A percentile compares a stretch with the other conserved stretches of the same genome.
Evolutionary conservation across 2,113 vertebrate species (phyloP).

Genomic region (Callionymus lyra): DNA sequence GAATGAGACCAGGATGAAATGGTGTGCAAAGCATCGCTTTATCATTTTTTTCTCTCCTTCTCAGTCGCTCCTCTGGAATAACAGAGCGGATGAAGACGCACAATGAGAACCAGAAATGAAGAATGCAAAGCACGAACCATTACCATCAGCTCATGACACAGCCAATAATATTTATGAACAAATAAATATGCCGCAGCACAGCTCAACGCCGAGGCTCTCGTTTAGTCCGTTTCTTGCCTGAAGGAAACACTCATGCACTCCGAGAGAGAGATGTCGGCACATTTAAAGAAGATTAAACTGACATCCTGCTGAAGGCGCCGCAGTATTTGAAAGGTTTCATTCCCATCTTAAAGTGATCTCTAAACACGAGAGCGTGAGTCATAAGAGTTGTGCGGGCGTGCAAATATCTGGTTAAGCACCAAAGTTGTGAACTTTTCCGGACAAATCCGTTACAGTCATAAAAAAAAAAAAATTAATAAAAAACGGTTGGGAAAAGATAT

Average conservation of each 20-base stretch:
- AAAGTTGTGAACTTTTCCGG: too few relatives aligned
- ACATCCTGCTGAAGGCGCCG: constrained; percentile 1
- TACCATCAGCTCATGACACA: constrained; percentile 5
- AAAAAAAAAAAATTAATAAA: too few relatives aligned
- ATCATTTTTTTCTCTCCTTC: too few relatives aligned
- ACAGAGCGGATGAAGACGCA: constrained; percentile 3
- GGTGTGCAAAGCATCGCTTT: too few relatives aligned
- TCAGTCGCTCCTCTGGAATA: not conserved
- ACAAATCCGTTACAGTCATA: too few relatives aligned
- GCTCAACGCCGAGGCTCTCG: constrained; percentile 13
- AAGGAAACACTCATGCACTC: constrained; percentile 11
- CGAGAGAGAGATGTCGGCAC: constrained; percentile 22
- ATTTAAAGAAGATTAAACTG: constrained; percentile 24
- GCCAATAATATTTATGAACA: constrained; percentile 21
- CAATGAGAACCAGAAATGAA: not conserved
- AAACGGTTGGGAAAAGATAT: too few relatives aligned
- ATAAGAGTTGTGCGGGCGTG: too few relatives aligned
- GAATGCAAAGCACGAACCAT: not conserved
- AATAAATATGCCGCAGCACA: constrained; percentile 9
- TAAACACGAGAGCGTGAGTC: too few relatives aligned
- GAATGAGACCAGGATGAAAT: constrained; percentile 25
- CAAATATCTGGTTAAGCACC: too few relatives aligned
- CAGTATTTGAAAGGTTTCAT: constrained; percentile 13
- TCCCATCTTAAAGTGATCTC: constrained; percentile 9
- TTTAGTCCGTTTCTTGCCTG: too few relatives aligned